Evolutionary conservation across 2,888 invertebrate species (phyloP).

Genomic region (Drymonia ruficornis): DNA sequence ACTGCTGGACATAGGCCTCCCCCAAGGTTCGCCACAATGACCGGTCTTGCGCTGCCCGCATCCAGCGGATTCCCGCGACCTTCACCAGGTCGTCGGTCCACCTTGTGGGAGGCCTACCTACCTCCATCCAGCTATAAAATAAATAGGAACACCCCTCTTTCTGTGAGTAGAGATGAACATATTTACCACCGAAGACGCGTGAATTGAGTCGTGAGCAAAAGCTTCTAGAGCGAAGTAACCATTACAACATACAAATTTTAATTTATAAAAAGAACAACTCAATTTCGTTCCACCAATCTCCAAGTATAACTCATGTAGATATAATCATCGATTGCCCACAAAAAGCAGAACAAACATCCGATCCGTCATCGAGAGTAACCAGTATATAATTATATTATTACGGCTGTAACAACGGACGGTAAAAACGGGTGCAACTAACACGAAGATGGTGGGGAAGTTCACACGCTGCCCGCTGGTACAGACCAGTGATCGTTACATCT

Average conservation of each 20-base stretch:
- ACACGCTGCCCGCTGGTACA: background rate
- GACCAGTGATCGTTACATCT: background rate
- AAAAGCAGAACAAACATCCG: conserved; percentile 4
- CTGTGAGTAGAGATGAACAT: no score
- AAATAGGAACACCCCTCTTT: no score
- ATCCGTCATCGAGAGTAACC: background rate
- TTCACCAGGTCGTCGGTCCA: no score
- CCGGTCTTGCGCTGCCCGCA: no score
- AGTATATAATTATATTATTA: conserved; percentile 7
- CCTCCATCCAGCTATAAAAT: no score
- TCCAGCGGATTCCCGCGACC: no score
- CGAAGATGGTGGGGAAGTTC: conserved; percentile 4
- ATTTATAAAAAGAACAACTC: background rate
- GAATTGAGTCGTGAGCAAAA: background rate
- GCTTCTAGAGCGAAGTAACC: no score
- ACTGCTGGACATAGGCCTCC: no score
- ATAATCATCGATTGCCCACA: conserved; percentile 4
- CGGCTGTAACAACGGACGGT: background rate
- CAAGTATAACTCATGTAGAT: conserved; percentile 6
- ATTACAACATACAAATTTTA: background rate
- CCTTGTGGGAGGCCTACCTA: no score
- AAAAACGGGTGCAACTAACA: conserved; percentile 9
- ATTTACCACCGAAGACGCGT: no score
- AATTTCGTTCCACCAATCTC: conserved; percentile 2
- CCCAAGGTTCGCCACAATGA: no score